Evolutionary conservation across 2,797 vertebrate species (phyloP), one percentile per base, ranked within the genome.

Genomic region (Sciurus vulgaris): DNA sequence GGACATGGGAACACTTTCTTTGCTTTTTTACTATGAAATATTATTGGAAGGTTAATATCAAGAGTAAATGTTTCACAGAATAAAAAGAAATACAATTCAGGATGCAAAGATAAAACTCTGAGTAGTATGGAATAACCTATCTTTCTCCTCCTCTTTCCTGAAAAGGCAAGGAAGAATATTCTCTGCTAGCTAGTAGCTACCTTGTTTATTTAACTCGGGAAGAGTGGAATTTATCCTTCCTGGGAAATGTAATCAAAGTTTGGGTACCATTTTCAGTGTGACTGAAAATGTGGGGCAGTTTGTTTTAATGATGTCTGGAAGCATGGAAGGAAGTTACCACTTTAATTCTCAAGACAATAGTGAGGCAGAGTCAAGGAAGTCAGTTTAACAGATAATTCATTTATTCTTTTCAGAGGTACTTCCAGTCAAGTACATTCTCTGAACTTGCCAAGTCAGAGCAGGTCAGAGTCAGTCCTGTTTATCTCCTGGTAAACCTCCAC

Each of bases 1-100:
- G 38, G 49, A 79, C 17, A 18, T 24, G 9, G 44, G 28, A 92
- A 95, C 56, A 33, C 72, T 95, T 82, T 81, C 73, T n/a, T 81
- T 41, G 18, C 17, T 63, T 82, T 93, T 79, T 91, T 67, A 35
- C 38, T 69, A 1, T 76, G 76, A 87, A 44, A 26, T 93, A 63
- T 38, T 87, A 89, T 17, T 92, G 47, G 30, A 89, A 95, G 44
- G 89, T 92, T 90, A 90, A 28, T 89, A 86, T 44, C 38, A 61
- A 35, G 69, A 88, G 44, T 84, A 94, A 95, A 54, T 83, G 72
- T 59, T 72, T n/a, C 49, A 77, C 28, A 59, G 70, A 84, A 94
- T 56, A 26, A 61, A 93, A 95, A 61, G 73, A 89, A 95, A 15
- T 65, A 22, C 30, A 93, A 65, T 82, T 91, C 76, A 83, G 89